Evolutionary conservation across 1,140 invertebrate genomes (phyloP).

Genomic region (Pseudoatta argentina): DNA sequence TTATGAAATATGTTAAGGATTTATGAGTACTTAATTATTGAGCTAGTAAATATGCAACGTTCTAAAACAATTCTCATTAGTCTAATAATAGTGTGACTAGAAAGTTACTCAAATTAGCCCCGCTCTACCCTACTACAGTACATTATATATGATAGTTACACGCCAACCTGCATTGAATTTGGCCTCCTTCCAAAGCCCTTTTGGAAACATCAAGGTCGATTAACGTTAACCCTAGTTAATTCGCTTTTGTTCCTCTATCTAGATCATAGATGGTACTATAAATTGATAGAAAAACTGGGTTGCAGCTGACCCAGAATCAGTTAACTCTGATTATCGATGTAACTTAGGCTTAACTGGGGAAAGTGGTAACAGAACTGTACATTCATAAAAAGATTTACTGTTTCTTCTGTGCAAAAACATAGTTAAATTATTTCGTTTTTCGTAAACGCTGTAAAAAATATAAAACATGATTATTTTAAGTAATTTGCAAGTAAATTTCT

Average conservation of each 20-base stretch:
- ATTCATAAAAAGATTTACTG: not conserved
- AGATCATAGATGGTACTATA: conserved; percentile 30
- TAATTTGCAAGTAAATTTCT: not conserved
- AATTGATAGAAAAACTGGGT: conserved; percentile 14
- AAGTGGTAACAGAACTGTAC: not conserved
- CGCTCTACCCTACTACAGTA: not conserved
- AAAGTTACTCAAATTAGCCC: no score
- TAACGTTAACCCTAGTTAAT: conserved; percentile 31
- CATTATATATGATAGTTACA: not conserved
- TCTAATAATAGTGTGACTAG: no score
- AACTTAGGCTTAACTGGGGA: not conserved
- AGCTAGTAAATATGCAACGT: no score
- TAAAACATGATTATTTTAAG: not conserved
- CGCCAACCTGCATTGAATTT: conserved; percentile 35
- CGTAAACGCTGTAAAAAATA: not conserved
- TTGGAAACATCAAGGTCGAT: conserved; percentile 36
- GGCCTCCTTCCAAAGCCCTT: conserved; percentile 16
- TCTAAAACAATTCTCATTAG: no score
- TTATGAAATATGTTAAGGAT: no score
- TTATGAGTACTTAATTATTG: no score
- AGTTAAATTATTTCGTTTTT: not conserved
- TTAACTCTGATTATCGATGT: conserved; percentile 11
- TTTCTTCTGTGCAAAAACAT: not conserved
- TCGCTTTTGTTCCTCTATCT: conserved; percentile 33
- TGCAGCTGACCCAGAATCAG: conserved; percentile 27